phyloP scores from a whole-genome alignment of 2,113 vertebrate species.

The Mirza zaza region DNA sequence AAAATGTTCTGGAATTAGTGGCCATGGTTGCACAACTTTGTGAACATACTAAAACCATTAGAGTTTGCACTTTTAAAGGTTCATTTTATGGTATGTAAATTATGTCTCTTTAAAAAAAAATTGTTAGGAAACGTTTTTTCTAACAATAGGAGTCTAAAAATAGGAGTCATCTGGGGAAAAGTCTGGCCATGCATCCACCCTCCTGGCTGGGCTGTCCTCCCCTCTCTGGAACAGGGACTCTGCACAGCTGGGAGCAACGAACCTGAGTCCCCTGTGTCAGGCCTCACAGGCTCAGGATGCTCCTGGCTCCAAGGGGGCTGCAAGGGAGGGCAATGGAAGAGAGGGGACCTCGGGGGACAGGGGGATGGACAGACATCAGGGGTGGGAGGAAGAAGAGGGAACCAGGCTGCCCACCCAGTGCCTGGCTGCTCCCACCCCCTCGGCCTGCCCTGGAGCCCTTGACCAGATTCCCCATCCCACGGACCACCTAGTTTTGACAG shows the following conservation, averaged over 20 bases:
- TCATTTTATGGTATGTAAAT: neutral
- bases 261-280: neutral
- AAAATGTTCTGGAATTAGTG: neutral
- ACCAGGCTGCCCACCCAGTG: neutral
- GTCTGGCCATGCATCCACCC: neutral
- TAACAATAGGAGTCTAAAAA: neutral
- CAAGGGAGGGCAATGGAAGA: neutral
- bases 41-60: neutral
- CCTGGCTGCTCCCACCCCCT: too few relatives aligned
- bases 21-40: neutral
- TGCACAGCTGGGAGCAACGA: neutral
- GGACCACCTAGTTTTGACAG: slow-evolving; percentile 66
- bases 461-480: neutral
- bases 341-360: neutral
- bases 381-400: neutral
- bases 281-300: neutral
- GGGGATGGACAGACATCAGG: neutral
- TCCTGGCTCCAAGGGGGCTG: neutral
- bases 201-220: neutral
- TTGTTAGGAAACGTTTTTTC: neutral
- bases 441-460: neutral
- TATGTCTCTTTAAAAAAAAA: neutral
- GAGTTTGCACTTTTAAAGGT: neutral
- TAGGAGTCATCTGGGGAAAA: neutral
- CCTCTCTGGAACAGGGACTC: neutral